Percentiles rank a stretch among this genome's conserved stretches.
These are phyloP conservation scores for Triplophysa tibetana DNA, from an alignment of 2,113 vertebrate genomes.

Conservation along the genomic window DNA sequence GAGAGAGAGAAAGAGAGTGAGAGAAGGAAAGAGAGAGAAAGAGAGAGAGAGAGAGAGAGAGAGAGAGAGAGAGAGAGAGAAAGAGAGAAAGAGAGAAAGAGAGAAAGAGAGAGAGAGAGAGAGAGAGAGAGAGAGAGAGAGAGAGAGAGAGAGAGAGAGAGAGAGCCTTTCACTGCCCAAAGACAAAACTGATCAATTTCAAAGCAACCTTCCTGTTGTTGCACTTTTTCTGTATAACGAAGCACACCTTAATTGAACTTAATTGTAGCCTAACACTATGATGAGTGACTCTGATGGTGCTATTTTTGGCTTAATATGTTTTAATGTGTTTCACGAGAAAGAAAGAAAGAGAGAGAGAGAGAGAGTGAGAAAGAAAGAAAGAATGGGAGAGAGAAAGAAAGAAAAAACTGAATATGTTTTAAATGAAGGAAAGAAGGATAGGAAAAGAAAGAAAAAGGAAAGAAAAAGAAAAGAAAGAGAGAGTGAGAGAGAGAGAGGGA, in stretches of 20 bases:
- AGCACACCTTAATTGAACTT: neutral
- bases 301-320: neutral
- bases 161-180: neutral
- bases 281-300: neutral
- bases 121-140: neutral
- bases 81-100: too few species aligned
- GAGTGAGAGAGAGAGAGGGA: too few species aligned
- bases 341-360: constrained; percentile 7
- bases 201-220: neutral
- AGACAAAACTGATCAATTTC: neutral
- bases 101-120: neutral
- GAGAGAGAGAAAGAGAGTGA: neutral
- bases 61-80: too few species aligned
- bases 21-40: neutral
- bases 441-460: constrained; percentile 56
- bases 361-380: neutral
- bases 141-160: neutral
- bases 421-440: too few species aligned
- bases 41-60: neutral
- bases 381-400: constrained; percentile 27
- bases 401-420: too few species aligned
- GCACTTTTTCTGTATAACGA: neutral
- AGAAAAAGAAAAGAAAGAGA: too few species aligned
- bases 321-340: constrained; percentile 3
- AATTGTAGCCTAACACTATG: too few species aligned